Evolutionary conservation across 2,113 vertebrate genomes (phyloP), one percentile per base, ranked within the genome.

Genomic region (Channa maculata): DNA sequence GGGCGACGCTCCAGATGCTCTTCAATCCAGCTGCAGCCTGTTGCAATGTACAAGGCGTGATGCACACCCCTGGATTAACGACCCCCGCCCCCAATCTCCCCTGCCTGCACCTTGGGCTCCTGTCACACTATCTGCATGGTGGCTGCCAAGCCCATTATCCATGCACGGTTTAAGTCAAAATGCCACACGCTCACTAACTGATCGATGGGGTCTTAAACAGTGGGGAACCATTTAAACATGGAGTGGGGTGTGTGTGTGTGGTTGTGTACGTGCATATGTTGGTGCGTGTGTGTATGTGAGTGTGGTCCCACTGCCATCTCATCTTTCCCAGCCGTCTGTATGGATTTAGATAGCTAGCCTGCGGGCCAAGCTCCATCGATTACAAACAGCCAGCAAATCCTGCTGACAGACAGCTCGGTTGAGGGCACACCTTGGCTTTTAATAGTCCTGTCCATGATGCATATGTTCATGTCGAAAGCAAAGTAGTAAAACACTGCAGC

Each of bases 361-460:
- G 65, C 79, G 83, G 84, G 83, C 84, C 77, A 64, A 83, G 75
- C 66, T 85, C 75, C 86, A 93, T 89, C 77, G 88, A 93, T 93
- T 91, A 67, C 68, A 80, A 43, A 62, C 74, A 77, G 86, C 85
- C 82, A 85, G 77, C 91, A 91, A 91, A 91, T 93, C 93, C 86
- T 54, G 44, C 50, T 89, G 86, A 93, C 84, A 75, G 92, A 86
- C 88, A 86, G 78, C 61, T 68, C 14, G 65, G 75, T 83, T 49
- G 84, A 92, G 79, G 86, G 72, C 53, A 33, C 86, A 86, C 88
- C 86, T 89, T 80, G 76, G 86, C 83, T 86, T 90, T 84, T 83
- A 90, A 88, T 78, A 73, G 85, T 57, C 52, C 62, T 72, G 79
- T 65, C 77, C 55, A 7, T 5, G 5, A 55, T 78, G 65, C 75